These are phyloP conservation scores for Probaryconus sp. DNA, from an alignment of 1,140 invertebrate species.

Conservation along the genomic window DNA sequence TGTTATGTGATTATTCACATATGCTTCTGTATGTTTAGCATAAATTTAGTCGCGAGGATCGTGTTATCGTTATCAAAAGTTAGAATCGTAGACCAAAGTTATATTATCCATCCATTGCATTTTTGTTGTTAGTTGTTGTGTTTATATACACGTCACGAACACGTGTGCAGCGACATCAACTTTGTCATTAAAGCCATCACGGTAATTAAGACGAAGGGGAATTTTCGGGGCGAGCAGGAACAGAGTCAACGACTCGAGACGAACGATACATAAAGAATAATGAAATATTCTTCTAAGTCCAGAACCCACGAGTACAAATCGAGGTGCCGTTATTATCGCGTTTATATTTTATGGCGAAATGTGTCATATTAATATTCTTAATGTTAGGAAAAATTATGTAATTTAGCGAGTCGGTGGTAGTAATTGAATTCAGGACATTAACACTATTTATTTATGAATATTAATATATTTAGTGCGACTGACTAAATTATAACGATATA, in stretches of 20 bases:
- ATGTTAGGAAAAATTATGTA: constrained; percentile 18
- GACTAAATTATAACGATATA: too few relatives aligned
- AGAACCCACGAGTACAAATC: constrained; percentile 38
- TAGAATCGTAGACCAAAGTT: constrained; percentile 31
- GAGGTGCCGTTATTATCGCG: constrained; percentile 25
- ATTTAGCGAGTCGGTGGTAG: constrained; percentile 3
- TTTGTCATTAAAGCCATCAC: constrained; percentile 46
- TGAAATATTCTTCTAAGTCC: constrained; percentile 44
- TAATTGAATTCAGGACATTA: too few relatives aligned
- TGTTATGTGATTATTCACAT: constrained; percentile 46
- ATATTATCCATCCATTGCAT: constrained; percentile 44
- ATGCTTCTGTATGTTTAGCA: constrained; percentile 50
- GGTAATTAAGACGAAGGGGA: constrained; percentile 55
- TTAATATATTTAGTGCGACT: too few relatives aligned
- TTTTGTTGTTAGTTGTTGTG: constrained; percentile 53
- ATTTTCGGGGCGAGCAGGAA: constrained; percentile 39
- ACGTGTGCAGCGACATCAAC: constrained; percentile 47
- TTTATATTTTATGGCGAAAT: constrained; percentile 49
- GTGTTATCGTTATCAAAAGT: constrained; percentile 41
- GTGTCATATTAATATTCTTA: constrained; percentile 25
- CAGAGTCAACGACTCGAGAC: constrained; percentile 51
- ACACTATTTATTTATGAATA: too few relatives aligned
- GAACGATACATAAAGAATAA: constrained; percentile 46
- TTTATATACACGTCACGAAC: constrained; percentile 50
- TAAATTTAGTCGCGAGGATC: constrained; percentile 32